Base-by-base conservation (phyloP, 1,140 invertebrate genomes). In the Drosophila burlai region DNA sequence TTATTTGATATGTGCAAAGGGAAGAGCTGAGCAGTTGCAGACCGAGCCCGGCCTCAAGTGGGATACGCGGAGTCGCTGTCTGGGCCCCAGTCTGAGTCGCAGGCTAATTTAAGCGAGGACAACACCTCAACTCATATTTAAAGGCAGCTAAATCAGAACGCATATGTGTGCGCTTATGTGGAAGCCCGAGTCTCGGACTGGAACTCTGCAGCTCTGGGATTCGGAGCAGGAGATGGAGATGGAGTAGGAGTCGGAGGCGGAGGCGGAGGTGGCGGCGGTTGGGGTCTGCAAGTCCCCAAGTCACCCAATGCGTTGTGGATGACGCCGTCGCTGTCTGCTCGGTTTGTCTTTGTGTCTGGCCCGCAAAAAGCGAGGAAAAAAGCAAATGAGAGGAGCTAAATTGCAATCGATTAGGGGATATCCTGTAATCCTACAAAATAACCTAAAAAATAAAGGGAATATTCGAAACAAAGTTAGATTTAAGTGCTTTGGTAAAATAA, bases 101-200 rank as follows among this genome's bases (percentile, higher is more conserved):
- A 73, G 80, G 89, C 87, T 91, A 91, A 91, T 91, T 91, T 91
- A 91, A 91, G 87, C 89, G 87, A 91, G 87, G 87, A 91, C 87
- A 89, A 91, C 87, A 91, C 87, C 87, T 91, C 89, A 91, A 84
- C 89, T 91, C 90, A 91, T 81, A 91, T 91, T 84, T 89, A 91
- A 91, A 87, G 78, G 75, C 84, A 78, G 83, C 87, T 91, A 91
- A 91, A 91, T 91, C 87, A 91, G 79, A 73, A 63, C 63, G 45
- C 71, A 68, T 45, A 43, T 69, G 31, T 67, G 46, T 80, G 74
- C 40, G 64, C 55, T 61, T 84, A 69, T 85, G 78, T 84, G 81
- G 68, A 80, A 83, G 80, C 74, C 78, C 50, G 50, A 72, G 78
- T 24, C 58, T 55, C 58, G 59, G 58, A 60, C 54, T 55, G 34